Evolutionary conservation across 1,140 invertebrate genomes (phyloP).

Genomic region (Lasioglossum baleicum): DNA sequence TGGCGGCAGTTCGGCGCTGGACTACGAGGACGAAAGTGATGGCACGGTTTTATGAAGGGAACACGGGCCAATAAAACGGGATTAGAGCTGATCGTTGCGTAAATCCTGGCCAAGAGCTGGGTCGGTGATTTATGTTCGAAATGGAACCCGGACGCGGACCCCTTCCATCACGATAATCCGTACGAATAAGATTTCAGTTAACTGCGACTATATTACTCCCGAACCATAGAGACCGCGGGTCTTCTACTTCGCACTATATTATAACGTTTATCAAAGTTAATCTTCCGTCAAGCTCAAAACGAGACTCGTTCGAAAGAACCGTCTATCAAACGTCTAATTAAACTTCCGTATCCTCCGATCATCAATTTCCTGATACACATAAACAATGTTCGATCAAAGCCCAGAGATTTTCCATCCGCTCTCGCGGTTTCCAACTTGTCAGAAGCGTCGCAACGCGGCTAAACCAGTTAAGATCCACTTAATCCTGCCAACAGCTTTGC

Average conservation of each 20-base stretch:
- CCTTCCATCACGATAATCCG: constrained; percentile 2
- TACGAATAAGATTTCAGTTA: neutral
- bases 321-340: no score
- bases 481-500: neutral
- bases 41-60: neutral
- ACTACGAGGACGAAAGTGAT: neutral
- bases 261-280: neutral
- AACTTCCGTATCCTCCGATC: no score
- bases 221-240: neutral
- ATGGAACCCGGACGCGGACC: neutral
- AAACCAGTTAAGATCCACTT: neutral
- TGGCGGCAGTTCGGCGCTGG: no score
- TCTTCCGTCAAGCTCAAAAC: no score
- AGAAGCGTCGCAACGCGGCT: neutral
- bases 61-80: constrained; percentile 26
- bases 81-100: constrained; percentile 21
- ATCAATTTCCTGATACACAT: no score
- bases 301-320: no score
- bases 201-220: neutral
- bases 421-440: neutral
- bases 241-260: neutral
- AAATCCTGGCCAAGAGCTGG: neutral
- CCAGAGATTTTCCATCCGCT: neutral
- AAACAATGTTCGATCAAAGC: neutral
- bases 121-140: constrained; percentile 2